A percentile compares a stretch with the other conserved stretches of the same genome.
Conservation (phyloP, 1,140 invertebrate species). For the Metopolophium dirhodum region DNA sequence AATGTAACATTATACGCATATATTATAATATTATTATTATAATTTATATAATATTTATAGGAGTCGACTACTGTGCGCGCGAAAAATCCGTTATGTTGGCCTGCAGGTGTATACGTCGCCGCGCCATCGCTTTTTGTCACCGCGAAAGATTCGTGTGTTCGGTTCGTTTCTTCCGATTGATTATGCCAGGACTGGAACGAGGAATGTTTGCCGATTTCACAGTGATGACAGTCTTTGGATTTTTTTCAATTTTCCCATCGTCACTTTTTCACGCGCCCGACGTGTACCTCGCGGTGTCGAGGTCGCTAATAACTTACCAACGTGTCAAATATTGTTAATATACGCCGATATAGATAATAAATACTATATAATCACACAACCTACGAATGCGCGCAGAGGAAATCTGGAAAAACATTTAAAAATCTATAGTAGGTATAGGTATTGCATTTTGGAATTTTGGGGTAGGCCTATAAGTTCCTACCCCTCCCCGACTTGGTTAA, state of each 20-base stretch:
- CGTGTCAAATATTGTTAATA: too few relatives aligned
- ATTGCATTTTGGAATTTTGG: too few relatives aligned
- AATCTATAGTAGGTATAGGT: too few relatives aligned
- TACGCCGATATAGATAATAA: too few relatives aligned
- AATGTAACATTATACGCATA: neutral
- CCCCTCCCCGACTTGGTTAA: too few relatives aligned
- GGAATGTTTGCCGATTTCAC: neutral
- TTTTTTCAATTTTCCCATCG: neutral
- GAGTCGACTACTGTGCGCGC: neutral
- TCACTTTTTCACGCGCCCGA: neutral
- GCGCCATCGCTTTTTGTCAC: neutral
- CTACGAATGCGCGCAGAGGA: too few relatives aligned
- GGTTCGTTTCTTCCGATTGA: neutral
- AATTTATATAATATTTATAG: neutral
- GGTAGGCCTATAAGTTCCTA: too few relatives aligned
- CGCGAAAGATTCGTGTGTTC: neutral
- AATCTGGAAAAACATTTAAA: too few relatives aligned
- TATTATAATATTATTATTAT: neutral
- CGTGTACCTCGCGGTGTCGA: neutral
- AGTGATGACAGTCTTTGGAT: too few relatives aligned
- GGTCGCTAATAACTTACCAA: neutral
- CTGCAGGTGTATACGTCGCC: neutral
- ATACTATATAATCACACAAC: too few relatives aligned
- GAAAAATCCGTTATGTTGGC: conserved; percentile 17
- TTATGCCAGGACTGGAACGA: neutral